Base-by-base conservation (phyloP, 2,797 vertebrate species). In the Mycteria americana region DNA sequence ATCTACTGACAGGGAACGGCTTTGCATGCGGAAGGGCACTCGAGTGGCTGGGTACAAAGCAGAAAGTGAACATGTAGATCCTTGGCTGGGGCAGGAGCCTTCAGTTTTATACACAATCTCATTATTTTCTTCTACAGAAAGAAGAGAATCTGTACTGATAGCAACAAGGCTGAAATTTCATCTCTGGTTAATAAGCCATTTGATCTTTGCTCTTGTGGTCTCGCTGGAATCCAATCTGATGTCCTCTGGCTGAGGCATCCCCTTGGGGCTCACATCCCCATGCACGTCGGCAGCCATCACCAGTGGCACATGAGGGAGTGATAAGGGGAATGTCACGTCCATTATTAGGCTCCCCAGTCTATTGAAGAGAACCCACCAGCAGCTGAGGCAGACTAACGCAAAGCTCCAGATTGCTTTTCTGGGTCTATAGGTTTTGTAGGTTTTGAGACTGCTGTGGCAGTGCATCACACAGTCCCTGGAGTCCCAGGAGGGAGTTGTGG, bases 121-220 rank as follows among this genome's bases (percentile, higher is more conserved):
- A 59, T 50, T 11, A 78, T 59, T 95, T 91, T 43, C 31, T 94
- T 89, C 60, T 77, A 89, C 72, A 80, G 64, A 72, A 93, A 92
- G 72, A 95, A 85, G 39, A 78, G 35, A 84, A 81, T 75, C 85
- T 59, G 22, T 69, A 79, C 65, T 0, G 0, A 63, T 74, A 70
- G 73, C 72, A 85, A 56, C 23, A 93, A 93, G 64, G 27, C 48
- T 97, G 95, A 89, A 93, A 96, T 96, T 97, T 93, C 72, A 90
- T 69, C 93, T 97, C 35, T 74, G 88, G 64, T 93, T 94, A 93
- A 76, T 80, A 88, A 93, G 69, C 78, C 81, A 90, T 87, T 93
- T 78, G 75, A 80, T 92, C 82, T 81, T 81, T 89, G 79, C 68
- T 85, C 43, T 70, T 56, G 33, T 73, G 62, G 45, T 93, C 80